Evolutionary conservation across 2,888 invertebrate species (phyloP).

Genomic region (Eupithecia inturbata): DNA sequence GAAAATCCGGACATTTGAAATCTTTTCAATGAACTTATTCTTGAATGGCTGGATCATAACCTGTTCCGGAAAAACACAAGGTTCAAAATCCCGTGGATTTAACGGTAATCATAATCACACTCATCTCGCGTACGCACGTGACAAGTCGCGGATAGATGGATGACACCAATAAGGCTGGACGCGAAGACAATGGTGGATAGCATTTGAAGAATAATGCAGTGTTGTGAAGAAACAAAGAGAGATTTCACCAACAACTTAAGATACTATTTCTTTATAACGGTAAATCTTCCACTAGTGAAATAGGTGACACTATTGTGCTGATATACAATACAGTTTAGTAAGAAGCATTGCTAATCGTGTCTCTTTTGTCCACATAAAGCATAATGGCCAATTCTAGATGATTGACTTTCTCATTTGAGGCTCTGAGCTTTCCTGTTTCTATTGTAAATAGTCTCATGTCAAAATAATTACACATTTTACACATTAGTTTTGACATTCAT

Average conservation of each 20-base stretch:
- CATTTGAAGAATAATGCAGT: conserved; percentile 13
- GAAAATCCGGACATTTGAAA: conserved; percentile 10
- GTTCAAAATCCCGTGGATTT: conserved; percentile 31
- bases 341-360: conserved; percentile 3
- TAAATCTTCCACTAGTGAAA: background rate
- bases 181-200: conserved; percentile 20
- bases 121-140: conserved; percentile 39
- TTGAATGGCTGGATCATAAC: conserved; percentile 38
- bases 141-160: conserved; percentile 38
- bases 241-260: conserved; percentile 5
- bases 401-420: conserved; percentile 17
- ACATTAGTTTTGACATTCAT: background rate
- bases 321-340: background rate
- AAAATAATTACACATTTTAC: background rate
- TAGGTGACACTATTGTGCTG: background rate
- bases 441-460: background rate
- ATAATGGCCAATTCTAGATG: conserved; percentile 8
- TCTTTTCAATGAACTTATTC: conserved; percentile 23
- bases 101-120: conserved; percentile 18
- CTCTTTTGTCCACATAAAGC: background rate
- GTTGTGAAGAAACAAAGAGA: conserved; percentile 15
- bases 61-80: conserved; percentile 28
- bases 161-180: conserved; percentile 30
- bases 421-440: background rate
- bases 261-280: background rate